Evolutionary conservation across 2,888 invertebrate species (phyloP).

Genomic region (Steinernema carpocapsae): DNA sequence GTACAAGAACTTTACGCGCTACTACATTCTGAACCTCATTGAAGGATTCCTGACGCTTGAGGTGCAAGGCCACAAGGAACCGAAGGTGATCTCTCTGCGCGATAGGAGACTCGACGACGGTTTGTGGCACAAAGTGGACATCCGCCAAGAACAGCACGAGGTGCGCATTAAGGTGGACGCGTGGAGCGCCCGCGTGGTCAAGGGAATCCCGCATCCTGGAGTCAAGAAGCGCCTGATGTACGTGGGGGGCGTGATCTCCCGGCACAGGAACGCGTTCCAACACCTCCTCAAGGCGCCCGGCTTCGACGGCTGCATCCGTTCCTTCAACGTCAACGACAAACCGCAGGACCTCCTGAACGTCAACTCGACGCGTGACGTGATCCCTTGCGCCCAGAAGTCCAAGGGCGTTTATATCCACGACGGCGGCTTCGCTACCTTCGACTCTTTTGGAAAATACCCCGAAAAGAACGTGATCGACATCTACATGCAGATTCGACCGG

Average conservation of each 20-base stretch:
- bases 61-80: slow-evolving; percentile 59
- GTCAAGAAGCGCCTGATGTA: slow-evolving; percentile 65
- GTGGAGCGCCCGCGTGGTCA: slow-evolving; percentile 49
- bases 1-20: slow-evolving; percentile 65
- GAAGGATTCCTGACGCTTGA: slow-evolving; percentile 62
- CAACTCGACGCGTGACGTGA: slow-evolving; percentile 49
- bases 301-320: slow-evolving; percentile 62
- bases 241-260: slow-evolving; percentile 66
- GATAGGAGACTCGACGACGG: slow-evolving; percentile 58
- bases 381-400: slow-evolving; percentile 53
- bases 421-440: slow-evolving; percentile 63
- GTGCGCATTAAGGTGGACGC: slow-evolving; percentile 56
- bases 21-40: slow-evolving; percentile 59
- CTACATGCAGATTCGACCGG: slow-evolving; percentile 44
- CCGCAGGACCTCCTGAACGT: slow-evolving; percentile 39
- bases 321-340: slow-evolving; percentile 51
- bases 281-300: slow-evolving; percentile 45
- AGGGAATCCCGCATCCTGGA: slow-evolving; percentile 63
- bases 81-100: slow-evolving; percentile 47
- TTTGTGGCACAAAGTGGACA: slow-evolving; percentile 62
- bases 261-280: slow-evolving; percentile 57
- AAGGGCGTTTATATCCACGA: slow-evolving; percentile 58
- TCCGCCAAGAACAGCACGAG: slow-evolving; percentile 50
- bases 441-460: slow-evolving; percentile 36
- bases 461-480: slow-evolving; percentile 37